These are phyloP conservation scores for Chauna torquata DNA, from an alignment of 2,113 vertebrate genomes.

Conservation along the genomic window DNA sequence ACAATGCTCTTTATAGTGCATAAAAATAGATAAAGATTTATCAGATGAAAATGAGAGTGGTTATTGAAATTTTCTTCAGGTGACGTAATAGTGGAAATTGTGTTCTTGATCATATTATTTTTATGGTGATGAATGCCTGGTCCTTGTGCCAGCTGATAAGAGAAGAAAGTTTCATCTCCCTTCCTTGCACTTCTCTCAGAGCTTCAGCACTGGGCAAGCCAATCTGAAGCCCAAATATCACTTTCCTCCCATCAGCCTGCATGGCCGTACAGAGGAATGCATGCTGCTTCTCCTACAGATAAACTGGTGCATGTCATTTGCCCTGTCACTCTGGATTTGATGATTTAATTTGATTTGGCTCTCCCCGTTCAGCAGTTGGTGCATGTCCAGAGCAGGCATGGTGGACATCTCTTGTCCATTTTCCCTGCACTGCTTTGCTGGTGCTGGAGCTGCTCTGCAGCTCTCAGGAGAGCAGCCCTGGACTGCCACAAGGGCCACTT, in stretches of 20 bases:
- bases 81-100: background rate
- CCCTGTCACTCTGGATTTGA: background rate
- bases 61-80: conserved; percentile 3
- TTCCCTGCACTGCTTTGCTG: background rate
- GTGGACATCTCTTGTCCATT: background rate
- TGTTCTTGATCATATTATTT: background rate
- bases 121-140: background rate
- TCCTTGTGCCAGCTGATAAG: background rate
- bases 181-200: background rate
- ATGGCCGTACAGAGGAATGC: background rate
- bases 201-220: background rate
- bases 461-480: fast-evolving
- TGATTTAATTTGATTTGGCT: too few species aligned
- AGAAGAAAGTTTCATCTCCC: background rate
- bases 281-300: background rate
- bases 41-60: background rate
- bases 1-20: background rate
- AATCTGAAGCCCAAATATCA: background rate
- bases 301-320: background rate
- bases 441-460: background rate
- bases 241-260: background rate
- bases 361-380: background rate
- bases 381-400: background rate
- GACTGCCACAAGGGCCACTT: background rate
- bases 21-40: background rate